These are phyloP conservation scores for Lasioglossum malachurum DNA, from an alignment of 2,888 invertebrate genomes.

Conservation along the genomic window DNA sequence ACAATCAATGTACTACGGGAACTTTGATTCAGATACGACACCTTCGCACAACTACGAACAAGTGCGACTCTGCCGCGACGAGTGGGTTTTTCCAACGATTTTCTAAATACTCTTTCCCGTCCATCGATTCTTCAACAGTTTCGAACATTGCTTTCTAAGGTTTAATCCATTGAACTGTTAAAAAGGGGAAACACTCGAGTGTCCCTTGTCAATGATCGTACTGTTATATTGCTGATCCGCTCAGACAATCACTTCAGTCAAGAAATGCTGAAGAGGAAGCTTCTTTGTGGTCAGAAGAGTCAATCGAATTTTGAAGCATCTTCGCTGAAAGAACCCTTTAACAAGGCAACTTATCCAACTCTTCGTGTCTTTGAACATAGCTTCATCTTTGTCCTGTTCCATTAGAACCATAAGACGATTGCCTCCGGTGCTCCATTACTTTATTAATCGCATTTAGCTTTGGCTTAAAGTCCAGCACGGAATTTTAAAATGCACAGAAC, in stretches of 20 bases:
- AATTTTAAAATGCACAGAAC: neutral
- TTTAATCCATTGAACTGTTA: neutral
- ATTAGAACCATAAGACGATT: neutral
- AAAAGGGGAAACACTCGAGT: neutral
- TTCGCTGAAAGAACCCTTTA: neutral
- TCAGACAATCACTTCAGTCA: neutral
- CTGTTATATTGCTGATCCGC: neutral
- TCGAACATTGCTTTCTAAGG: neutral
- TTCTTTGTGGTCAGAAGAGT: neutral
- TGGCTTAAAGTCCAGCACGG: neutral
- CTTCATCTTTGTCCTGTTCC: neutral
- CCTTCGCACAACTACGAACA: neutral
- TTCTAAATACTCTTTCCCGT: neutral
- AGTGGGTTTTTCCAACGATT: neutral
- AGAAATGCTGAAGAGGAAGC: neutral
- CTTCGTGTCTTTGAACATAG: neutral
- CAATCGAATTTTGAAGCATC: neutral
- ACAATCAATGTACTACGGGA: neutral
- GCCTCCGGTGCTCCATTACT: neutral
- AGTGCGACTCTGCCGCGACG: neutral
- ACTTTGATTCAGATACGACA: neutral
- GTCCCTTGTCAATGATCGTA: neutral
- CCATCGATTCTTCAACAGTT: neutral
- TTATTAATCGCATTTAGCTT: neutral
- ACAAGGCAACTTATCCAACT: neutral